Percentiles rank a stretch among this genome's conserved stretches.
phyloP scores from a whole-genome alignment of 2,888 invertebrate genomes.

The Notocelia uddmanniana region DNA sequence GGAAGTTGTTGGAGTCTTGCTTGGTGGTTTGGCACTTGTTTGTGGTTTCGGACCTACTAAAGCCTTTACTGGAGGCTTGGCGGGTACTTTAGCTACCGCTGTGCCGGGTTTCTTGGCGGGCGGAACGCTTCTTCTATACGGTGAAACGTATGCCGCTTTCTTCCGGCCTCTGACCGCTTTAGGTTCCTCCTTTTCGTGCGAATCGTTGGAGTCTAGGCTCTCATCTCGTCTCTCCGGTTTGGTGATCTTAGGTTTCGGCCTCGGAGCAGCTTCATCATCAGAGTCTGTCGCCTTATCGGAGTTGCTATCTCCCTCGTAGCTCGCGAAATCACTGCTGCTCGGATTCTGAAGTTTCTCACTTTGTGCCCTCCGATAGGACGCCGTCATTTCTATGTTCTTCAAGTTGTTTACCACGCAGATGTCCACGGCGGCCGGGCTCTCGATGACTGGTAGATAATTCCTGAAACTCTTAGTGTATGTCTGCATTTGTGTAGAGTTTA shows the following conservation, averaged over 20 bases:
- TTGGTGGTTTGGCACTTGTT: conserved; percentile 67
- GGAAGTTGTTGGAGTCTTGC: conserved; percentile 60
- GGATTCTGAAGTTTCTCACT: conserved; percentile 63
- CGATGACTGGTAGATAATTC: conserved; percentile 80
- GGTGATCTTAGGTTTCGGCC: conserved; percentile 86
- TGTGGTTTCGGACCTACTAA: conserved; percentile 63
- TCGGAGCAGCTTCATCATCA: conserved; percentile 67
- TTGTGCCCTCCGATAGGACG: conserved; percentile 66
- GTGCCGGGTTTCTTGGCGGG: conserved; percentile 67
- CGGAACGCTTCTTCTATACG: conserved; percentile 77
- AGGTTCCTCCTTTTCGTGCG: conserved; percentile 78
- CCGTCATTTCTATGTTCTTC: conserved; percentile 79
- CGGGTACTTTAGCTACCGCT: conserved; percentile 56
- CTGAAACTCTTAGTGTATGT: conserved; percentile 85
- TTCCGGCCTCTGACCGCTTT: conserved; percentile 88
- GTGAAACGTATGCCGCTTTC: conserved; percentile 89
- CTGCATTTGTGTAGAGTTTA: conserved; percentile 85
- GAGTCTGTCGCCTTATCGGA: conserved; percentile 84
- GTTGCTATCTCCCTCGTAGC: conserved; percentile 86
- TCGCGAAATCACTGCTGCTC: conserved; percentile 76
- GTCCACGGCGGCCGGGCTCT: conserved; percentile 77
- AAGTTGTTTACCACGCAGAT: conserved; percentile 80
- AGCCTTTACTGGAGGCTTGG: conserved; percentile 56
- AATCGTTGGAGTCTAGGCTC: conserved; percentile 79
- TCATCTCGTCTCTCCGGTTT: conserved; percentile 82